A percentile compares a stretch with the other conserved stretches of the same genome.
Evolutionary conservation across 2,888 invertebrate species (phyloP).

Genomic region (Clunio marinus): DNA sequence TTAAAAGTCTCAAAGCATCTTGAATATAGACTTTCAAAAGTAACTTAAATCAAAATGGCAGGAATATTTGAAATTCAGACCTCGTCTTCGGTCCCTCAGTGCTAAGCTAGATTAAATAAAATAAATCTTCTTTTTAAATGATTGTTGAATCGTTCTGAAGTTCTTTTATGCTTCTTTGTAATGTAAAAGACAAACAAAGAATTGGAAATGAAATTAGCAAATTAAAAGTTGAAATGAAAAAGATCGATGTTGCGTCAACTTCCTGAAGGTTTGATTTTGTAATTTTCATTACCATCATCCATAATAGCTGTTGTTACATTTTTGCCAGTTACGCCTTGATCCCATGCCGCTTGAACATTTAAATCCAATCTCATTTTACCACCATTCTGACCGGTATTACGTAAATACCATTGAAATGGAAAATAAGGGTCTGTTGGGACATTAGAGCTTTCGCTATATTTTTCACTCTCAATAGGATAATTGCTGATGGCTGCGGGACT

Average conservation of each 20-base stretch:
- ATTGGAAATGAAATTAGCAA: neutral
- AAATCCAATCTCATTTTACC: constrained; percentile 94
- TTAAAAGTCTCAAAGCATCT: neutral
- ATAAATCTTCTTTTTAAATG: too few species aligned
- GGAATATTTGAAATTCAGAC: too few species aligned
- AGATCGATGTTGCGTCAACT: neutral
- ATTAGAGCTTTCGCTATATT: constrained; percentile 43
- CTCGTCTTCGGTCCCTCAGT: too few species aligned
- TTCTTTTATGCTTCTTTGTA: too few species aligned
- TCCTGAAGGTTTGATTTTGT: neutral
- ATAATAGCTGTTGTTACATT: constrained; percentile 99
- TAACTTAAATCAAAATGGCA: neutral
- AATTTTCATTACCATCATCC: constrained; percentile 79
- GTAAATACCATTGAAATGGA: constrained; percentile 96
- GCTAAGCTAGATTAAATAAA: too few species aligned
- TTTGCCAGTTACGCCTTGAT: constrained; percentile 93
- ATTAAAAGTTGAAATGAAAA: neutral
- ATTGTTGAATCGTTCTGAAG: too few species aligned
- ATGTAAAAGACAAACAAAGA: constrained; percentile 42
- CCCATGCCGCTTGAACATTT: constrained; percentile 98
- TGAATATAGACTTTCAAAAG: too few species aligned
- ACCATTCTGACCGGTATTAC: constrained; percentile 97
- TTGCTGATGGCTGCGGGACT: constrained; percentile 50
- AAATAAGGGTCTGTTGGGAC: constrained; percentile 96
- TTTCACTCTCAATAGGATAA: constrained; percentile 43